Evolutionary conservation across 2,797 vertebrate genomes (phyloP), one percentile per base, ranked within the genome.

Genomic region (Fistularia commersonii): DNA sequence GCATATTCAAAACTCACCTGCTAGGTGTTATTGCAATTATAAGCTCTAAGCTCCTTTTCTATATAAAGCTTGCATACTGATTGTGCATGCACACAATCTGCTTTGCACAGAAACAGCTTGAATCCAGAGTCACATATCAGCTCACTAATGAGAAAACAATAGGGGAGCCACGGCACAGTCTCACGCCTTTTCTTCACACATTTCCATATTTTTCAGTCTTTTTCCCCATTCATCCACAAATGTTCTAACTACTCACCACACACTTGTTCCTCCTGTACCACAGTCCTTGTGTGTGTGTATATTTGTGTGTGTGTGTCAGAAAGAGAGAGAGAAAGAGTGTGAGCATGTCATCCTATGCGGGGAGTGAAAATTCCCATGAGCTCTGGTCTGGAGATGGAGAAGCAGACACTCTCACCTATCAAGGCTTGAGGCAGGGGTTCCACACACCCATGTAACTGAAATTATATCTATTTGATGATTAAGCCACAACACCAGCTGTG

Each of bases 341-440:
- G 53, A 48, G 70, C 45, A 61, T 57, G 64, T 59, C 62, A 13
- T 68, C 41, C 40, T 46, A 39, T 66, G 76, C 67, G 77, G 69
- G 61, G 64, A 68, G 80, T 72, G 80, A 76, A 70, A 86, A 84
- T 84, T 77, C 72, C 76, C 74, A 72, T 23, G 66, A 80, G 67
- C 64, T 73, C 56, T 60, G 68, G 76, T 76, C 72, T 71, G 73
- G 82, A 74, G 80, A 87, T 67, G 69, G 59, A 52, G 70, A 81
- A 79, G 72, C 76, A 85, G 74, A 81, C 69, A 42, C 72, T 90
- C 82, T 86, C 86, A 88, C 85, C 85, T 89, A 89, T 89, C 83
- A 89, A 77, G 81, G 81, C 74, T 72, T 83, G 82, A 81, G 87
- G 86, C 71, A 63, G 88, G 86, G 81, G 85, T 74, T 66, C 80